Evolutionary conservation across 1,140 invertebrate species (phyloP).

Genomic region (Manduca sexta): DNA sequence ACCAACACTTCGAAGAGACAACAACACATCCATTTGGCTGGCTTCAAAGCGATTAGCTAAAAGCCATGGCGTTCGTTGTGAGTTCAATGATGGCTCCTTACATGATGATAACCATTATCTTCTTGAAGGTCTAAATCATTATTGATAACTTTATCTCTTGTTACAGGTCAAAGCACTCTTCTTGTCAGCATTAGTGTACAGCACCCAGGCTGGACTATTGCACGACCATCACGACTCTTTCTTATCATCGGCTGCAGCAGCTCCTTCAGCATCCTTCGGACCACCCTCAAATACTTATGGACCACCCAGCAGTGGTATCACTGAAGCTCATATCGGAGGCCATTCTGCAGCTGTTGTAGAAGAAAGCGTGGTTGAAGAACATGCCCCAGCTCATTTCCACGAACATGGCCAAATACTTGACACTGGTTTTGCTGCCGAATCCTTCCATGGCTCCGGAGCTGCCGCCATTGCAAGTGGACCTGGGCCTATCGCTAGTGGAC

Average conservation of each 20-base stretch:
- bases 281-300: constrained; percentile 43
- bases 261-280: constrained; percentile 51
- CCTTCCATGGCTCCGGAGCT: background rate
- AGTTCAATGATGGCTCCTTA: constrained; percentile 27
- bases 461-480: constrained; percentile 8
- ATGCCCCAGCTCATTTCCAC: background rate
- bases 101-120: background rate
- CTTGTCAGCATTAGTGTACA: constrained; percentile 42
- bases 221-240: constrained; percentile 44
- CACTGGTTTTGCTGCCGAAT: background rate
- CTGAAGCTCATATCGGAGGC: constrained; percentile 13
- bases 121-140: background rate
- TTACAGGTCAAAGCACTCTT: constrained; percentile 54
- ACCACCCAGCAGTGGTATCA: constrained; percentile 21
- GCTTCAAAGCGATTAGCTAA: constrained; percentile 68
- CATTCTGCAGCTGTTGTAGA: constrained; percentile 1
- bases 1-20: constrained; percentile 50
- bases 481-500: background rate
- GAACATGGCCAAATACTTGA: background rate
- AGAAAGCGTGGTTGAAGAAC: constrained; percentile 9
- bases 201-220: constrained; percentile 36
- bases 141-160: constrained; percentile 14
- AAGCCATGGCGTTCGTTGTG: constrained; percentile 69
- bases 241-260: constrained; percentile 37
- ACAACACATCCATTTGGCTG: constrained; percentile 50